These are phyloP conservation scores for Alfaro cultratus DNA, from an alignment of 2,797 vertebrate species.

Conservation along the genomic window DNA sequence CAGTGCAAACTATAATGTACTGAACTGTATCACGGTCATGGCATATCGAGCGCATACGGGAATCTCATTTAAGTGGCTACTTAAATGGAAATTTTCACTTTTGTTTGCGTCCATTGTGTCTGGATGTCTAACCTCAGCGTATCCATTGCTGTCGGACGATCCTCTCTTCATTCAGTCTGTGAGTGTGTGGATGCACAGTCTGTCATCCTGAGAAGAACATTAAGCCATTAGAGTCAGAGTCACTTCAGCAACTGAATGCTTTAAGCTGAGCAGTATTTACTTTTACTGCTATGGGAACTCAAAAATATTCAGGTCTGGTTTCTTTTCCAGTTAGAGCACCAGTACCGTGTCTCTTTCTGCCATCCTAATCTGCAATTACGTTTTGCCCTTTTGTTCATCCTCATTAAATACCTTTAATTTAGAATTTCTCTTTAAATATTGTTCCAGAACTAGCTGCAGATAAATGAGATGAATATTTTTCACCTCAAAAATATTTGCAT, in stretches of 20 bases:
- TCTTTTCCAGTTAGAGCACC: constrained; percentile 21
- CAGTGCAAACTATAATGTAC: constrained; percentile 33
- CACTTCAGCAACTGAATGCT: constrained; percentile 14
- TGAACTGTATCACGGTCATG: constrained; percentile 66
- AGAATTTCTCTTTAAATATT: not conserved
- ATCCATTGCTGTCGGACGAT: constrained; percentile 51
- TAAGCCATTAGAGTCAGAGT: not conserved
- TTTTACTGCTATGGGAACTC: not conserved
- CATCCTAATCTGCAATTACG: constrained; percentile 41
- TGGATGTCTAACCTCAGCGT: constrained; percentile 62
- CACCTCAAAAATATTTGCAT: not conserved
- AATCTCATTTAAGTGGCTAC: constrained; percentile 89
- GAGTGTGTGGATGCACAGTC: constrained; percentile 40
- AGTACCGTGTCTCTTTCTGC: constrained; percentile 33
- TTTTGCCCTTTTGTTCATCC: constrained; percentile 26
- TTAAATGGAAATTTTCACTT: constrained; percentile 85
- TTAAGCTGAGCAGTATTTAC: constrained; percentile 3
- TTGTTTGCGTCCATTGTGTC: constrained; percentile 75
- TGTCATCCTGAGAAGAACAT: constrained; percentile 4
- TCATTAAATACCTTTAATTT: constrained; percentile 1
- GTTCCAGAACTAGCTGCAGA: not conserved
- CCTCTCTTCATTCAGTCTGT: constrained; percentile 61
- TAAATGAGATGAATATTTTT: not conserved
- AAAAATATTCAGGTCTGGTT: constrained; percentile 2
- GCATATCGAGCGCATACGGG: constrained; percentile 77